Percentiles rank a stretch among this genome's conserved stretches.
phyloP scores from a whole-genome alignment of 2,797 vertebrate genomes.

The Hippocampus kuda region DNA sequence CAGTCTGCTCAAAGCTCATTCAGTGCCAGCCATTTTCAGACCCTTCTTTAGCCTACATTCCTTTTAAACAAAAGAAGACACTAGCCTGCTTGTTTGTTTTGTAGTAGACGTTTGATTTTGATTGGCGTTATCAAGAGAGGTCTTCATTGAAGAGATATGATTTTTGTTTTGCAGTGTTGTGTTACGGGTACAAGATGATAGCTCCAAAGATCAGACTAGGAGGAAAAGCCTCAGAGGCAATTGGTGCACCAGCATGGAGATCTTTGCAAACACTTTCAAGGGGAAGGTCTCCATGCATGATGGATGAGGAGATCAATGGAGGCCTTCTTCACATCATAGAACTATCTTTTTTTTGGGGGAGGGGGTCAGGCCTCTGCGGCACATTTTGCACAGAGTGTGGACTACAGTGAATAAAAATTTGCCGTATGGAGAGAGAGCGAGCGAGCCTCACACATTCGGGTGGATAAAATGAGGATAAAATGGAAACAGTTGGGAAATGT shows the following conservation, averaged over 20 bases:
- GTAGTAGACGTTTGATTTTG: neutral
- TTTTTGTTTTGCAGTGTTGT: neutral
- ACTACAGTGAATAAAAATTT: neutral
- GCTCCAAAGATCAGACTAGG: neutral
- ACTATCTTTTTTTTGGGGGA: neutral
- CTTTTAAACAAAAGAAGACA: neutral
- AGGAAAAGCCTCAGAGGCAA: neutral
- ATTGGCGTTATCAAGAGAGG: neutral
- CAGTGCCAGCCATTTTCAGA: too few relatives aligned
- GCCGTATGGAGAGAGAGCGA: neutral
- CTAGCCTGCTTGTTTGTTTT: neutral
- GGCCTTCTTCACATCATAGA: neutral
- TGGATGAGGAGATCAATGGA: constrained; percentile 8
- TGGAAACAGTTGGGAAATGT: neutral
- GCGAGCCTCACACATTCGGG: neutral
- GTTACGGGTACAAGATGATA: neutral
- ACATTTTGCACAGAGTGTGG: neutral
- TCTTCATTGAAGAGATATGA: neutral
- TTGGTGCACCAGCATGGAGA: neutral
- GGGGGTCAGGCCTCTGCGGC: neutral
- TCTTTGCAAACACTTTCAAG: neutral
- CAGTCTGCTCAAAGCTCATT: too few relatives aligned
- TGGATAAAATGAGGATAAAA: neutral
- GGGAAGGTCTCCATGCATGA: constrained; percentile 1
- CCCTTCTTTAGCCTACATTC: neutral